Evolutionary conservation across 1,140 invertebrate genomes (phyloP).

Genomic region (Galleria mellonella): DNA sequence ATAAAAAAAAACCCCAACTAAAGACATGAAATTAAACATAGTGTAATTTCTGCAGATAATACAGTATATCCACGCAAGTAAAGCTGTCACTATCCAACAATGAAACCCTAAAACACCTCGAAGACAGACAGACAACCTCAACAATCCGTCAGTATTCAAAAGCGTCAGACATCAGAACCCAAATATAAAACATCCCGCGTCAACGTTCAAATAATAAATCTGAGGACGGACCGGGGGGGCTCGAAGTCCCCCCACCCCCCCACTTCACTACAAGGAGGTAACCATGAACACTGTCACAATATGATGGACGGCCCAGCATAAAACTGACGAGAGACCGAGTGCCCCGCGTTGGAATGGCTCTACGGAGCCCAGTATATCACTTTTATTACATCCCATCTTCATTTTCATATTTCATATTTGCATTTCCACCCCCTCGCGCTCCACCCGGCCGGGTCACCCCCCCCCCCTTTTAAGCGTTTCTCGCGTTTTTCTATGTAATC

Average conservation of each 20-base stretch:
- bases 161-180: background rate
- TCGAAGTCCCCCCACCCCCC: background rate
- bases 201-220: conserved; percentile 62
- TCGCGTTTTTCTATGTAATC: conserved; percentile 63
- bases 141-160: background rate
- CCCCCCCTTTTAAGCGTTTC: conserved; percentile 38
- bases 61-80: background rate
- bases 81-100: too few species aligned
- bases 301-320: conserved; percentile 72
- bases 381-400: conserved; percentile 77
- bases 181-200: conserved; percentile 34
- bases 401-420: conserved; percentile 77
- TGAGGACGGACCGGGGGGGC: conserved; percentile 16
- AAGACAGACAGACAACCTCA: background rate
- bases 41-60: too few species aligned
- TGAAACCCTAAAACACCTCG: too few species aligned
- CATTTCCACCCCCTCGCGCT: conserved; percentile 52
- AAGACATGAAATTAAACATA: too few species aligned
- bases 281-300: conserved; percentile 60
- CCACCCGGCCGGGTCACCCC: conserved; percentile 13
- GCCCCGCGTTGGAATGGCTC: conserved; percentile 68
- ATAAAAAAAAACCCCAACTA: too few species aligned
- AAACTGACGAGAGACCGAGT: conserved; percentile 72
- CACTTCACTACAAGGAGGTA: conserved; percentile 35
- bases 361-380: conserved; percentile 75